Evolutionary conservation across 2,113 vertebrate species (phyloP).

Genomic region (Phalacrocorax brasilianus): DNA sequence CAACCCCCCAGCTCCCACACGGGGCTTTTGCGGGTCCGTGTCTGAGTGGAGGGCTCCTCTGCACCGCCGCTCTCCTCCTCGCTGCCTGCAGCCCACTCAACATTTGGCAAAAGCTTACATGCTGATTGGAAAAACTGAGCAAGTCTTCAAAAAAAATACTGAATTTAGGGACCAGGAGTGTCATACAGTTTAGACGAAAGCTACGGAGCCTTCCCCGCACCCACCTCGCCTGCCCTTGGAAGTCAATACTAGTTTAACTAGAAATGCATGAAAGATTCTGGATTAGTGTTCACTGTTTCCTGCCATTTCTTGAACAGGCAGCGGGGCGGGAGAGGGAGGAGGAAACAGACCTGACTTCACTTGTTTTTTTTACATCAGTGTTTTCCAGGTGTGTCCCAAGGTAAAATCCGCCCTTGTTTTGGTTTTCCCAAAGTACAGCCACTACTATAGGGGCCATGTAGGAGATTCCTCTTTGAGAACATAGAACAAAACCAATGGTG

Average conservation of each 20-base stretch:
- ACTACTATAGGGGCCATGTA: slow-evolving; percentile 59
- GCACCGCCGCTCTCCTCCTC: background rate
- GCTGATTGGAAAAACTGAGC: background rate
- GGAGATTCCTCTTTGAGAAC: slow-evolving; percentile 54
- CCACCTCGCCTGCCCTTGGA: background rate
- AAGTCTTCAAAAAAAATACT: background rate
- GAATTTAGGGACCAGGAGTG: background rate
- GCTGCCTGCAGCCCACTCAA: background rate
- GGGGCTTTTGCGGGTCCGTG: background rate
- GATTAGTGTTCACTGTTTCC: slow-evolving; percentile 39
- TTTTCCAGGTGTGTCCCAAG: background rate
- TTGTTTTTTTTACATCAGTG: background rate
- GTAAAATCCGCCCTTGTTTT: slow-evolving; percentile 10
- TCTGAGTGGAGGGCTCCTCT: background rate
- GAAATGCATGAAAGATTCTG: background rate
- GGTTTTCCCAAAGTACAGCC: slow-evolving; percentile 51
- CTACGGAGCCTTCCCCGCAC: background rate
- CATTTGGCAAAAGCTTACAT: slow-evolving; percentile 70
- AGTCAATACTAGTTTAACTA: background rate
- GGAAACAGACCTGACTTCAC: background rate
- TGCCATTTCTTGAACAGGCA: background rate
- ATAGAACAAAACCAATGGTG: slow-evolving; percentile 24
- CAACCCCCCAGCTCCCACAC: background rate
- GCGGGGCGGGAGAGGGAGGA: background rate
- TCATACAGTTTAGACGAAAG: background rate